Percentiles rank a stretch among this genome's conserved stretches.
Conservation (phyloP, 2,888 invertebrate genomes). For the Augiades crinisus region DNA sequence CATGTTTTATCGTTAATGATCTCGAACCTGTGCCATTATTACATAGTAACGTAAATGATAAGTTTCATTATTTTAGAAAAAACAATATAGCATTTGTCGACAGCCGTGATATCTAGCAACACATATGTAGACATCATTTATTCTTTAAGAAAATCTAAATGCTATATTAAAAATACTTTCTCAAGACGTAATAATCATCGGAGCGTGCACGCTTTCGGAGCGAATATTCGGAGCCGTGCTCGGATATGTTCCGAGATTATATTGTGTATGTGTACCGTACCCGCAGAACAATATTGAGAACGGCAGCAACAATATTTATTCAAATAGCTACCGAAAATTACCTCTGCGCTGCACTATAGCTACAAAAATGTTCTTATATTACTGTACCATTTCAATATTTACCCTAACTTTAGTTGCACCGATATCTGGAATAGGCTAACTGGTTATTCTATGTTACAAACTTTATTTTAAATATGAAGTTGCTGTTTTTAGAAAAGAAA, state of each 20-base stretch:
- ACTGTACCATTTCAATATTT: neutral
- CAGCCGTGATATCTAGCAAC: too few relatives aligned
- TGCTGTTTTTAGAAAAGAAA: neutral
- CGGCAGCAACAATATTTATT: conserved; percentile 61
- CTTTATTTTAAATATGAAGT: too few relatives aligned
- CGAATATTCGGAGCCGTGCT: conserved; percentile 56
- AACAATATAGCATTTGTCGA: too few relatives aligned
- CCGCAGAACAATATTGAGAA: conserved; percentile 67
- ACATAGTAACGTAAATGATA: too few relatives aligned
- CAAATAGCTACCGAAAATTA: conserved; percentile 51
- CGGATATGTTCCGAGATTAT: conserved; percentile 46
- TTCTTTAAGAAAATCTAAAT: too few relatives aligned
- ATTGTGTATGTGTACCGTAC: conserved; percentile 50
- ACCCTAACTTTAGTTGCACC: neutral
- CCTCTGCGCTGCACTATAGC: conserved; percentile 34
- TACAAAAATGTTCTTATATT: neutral
- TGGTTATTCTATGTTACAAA: neutral
- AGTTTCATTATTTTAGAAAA: too few relatives aligned
- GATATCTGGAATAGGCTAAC: neutral
- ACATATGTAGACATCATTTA: too few relatives aligned
- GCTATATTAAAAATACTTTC: too few relatives aligned
- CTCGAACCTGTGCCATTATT: too few relatives aligned
- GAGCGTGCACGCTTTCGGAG: conserved; percentile 58
- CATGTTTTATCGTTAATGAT: too few relatives aligned
- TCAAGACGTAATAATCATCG: conserved; percentile 68